Base-by-base conservation (phyloP, 1,140 invertebrate species). In the Sinella curviseta region DNA sequence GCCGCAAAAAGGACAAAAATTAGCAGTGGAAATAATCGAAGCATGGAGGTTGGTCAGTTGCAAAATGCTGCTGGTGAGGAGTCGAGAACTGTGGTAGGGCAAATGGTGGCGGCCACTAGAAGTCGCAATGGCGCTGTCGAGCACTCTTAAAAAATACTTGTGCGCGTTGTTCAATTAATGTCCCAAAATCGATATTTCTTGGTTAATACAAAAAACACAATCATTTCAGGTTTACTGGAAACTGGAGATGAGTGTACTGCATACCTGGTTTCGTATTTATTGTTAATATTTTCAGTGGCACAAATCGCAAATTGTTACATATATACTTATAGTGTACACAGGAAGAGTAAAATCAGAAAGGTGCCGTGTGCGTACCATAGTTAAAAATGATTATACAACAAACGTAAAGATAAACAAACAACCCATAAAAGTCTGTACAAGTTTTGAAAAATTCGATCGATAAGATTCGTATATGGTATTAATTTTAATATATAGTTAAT, bases 1-100 rank as follows among this genome's bases (percentile, higher is more conserved):
- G 8, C 31, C 30, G 30, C 65, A n/a, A 70, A 70, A 70, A 70
- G 65, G 65, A 70, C 65, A 70, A 70, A 70, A 33, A 24, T 70
- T 70, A 31, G n/a, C 24, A 60, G 65, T 70, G 31, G 65, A 4
- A 70, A 30, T 60, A 8, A 24, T 60, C 8, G 55, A 4, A 33
- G 26, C 31, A n/a, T 4, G 30, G 30, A 31, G 4, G 65, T 70
- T 70, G 31, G 65, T 33, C 26, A 70, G 65, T 31, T 70, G 31
- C 65, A 70, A 70, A 70, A 2, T 70, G 3, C 57, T 17, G 24
- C 65, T 70, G 65, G 26, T 70, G 65, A 70, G 12, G 65, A 70
- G 31, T 8, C 31, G 31, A 70, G 14, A n/a, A 16, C 57, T 17
- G 57, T 26, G 24, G 57, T 3, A 4, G 12, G 3, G 14, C 12